Base-by-base conservation (phyloP, 2,113 vertebrate species). In the Sus scrofa region DNA sequence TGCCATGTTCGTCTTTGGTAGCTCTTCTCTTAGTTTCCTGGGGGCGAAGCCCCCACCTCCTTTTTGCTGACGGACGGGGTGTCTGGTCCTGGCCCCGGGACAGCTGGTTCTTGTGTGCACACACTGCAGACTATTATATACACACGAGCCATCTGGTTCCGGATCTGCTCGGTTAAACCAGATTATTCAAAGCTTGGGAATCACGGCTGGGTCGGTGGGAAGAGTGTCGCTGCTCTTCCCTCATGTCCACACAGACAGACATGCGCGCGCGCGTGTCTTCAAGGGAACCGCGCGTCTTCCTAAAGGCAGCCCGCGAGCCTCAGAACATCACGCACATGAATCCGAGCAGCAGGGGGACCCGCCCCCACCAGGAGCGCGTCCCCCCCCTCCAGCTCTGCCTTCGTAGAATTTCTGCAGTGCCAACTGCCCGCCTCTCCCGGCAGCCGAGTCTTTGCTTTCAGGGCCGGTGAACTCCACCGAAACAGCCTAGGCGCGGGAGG, bases 371-470 rank as follows among this genome's bases (percentile, higher is more conserved):
- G n/a, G n/a, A n/a, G n/a, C n/a, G 44, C 27, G 22, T 8, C 12
- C 9, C 6, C 13, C 30, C 10, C 30, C 34, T 32, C 73, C 13
- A 8, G 32, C 2, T 6, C 52, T 2, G 9, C 70, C 54, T 63
- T 1, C 8, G 22, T 18, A 62, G 90, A 62, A 20, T 68, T 68
- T 50, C 89, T 44, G 62, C 50, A 26, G n/a, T 6, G 6, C 65
- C 34, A 6, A 2, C 24, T 8, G 24, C 56, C 32, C 39, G 26
- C 60, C 32, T 20, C 4, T 32, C 8, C 0, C 0, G 1, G 32
- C 8, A 13, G 2, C 32, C 0, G 15, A 44, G 32, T 11, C 52
- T 86, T 18, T 30, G 27, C 24, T 34, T 6, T 4, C 7, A 2
- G n/a, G 37, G 44, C 34, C 52, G n/a, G 67, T 30, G 44, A 71